Conservation (phyloP, 1,140 invertebrate species). For the Anadara kagoshimensis region DNA sequence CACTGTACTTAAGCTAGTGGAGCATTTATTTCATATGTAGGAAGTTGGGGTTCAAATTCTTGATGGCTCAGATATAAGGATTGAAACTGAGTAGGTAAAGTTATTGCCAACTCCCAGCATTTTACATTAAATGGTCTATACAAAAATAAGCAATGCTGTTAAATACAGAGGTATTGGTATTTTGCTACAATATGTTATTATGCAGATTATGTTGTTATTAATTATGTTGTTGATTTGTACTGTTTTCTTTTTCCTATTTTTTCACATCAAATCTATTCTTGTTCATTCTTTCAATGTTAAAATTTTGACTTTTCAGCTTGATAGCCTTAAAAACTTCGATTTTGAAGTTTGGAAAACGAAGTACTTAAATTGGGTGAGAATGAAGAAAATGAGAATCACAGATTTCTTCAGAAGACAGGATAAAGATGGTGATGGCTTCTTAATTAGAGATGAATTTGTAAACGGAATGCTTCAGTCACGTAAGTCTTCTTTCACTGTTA, state of each 20-base stretch:
- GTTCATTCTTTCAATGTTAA: too few relatives aligned
- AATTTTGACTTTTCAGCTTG: constrained; percentile 69
- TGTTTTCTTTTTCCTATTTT: too few relatives aligned
- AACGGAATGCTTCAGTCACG: constrained; percentile 81
- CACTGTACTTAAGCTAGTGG: neutral
- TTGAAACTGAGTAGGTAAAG: too few relatives aligned
- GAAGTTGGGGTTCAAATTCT: too few relatives aligned
- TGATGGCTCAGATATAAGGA: too few relatives aligned
- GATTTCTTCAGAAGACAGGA: constrained; percentile 99
- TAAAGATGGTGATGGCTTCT: constrained; percentile 96
- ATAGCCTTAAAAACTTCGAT: constrained; percentile 91
- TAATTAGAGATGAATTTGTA: constrained; percentile 97
- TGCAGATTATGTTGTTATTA: neutral
- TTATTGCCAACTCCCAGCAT: too few relatives aligned
- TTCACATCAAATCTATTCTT: too few relatives aligned
- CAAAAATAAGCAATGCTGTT: too few relatives aligned
- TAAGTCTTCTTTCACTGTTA: constrained; percentile 43
- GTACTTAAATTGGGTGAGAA: constrained; percentile 99
- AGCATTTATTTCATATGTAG: too few relatives aligned
- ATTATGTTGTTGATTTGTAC: neutral
- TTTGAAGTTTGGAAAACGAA: constrained; percentile 97
- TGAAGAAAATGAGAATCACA: constrained; percentile 97
- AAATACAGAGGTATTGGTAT: too few relatives aligned
- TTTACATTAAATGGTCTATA: too few relatives aligned
- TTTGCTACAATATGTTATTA: too few relatives aligned